Conservation (phyloP, 2,113 vertebrate genomes). For the Hemiscyllium ocellatum region DNA sequence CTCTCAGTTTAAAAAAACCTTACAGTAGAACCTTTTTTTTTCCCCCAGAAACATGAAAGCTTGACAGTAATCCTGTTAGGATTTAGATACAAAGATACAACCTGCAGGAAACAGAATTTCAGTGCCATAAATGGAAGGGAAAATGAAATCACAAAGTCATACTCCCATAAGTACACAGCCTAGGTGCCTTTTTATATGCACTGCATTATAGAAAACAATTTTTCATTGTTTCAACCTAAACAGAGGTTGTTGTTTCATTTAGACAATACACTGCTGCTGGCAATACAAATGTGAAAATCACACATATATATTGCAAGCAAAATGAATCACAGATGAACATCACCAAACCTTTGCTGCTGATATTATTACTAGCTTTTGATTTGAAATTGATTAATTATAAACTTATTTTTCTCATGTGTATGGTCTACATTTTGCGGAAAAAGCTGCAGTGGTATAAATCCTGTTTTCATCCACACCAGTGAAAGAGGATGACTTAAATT, state of each 20-base stretch:
- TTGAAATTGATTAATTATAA: not conserved
- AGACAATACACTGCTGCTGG: not conserved
- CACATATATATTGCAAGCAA: not conserved
- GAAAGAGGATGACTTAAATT: too few species aligned
- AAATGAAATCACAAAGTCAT: not conserved
- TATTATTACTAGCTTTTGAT: not conserved
- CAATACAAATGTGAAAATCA: slow-evolving; percentile 15
- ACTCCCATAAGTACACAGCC: not conserved
- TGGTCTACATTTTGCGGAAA: not conserved
- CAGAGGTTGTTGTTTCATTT: not conserved
- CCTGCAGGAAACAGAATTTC: slow-evolving; percentile 39
- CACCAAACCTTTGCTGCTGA: not conserved
- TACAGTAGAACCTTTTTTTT: slow-evolving; percentile 41
- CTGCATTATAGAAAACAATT: not conserved
- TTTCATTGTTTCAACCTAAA: not conserved
- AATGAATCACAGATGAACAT: not conserved
- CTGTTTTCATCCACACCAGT: not conserved
- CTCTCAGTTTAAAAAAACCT: slow-evolving; percentile 41
- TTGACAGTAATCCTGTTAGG: slow-evolving; percentile 46
- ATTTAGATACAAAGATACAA: slow-evolving; percentile 45
- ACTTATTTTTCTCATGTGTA: not conserved
- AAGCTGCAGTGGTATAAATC: not conserved
- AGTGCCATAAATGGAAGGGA: slow-evolving; percentile 18
- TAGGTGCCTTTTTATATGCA: not conserved
- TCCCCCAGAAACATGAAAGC: slow-evolving; percentile 42